These are phyloP conservation scores for Seira musarum DNA, from an alignment of 2,888 invertebrate species.

Conservation along the genomic window DNA sequence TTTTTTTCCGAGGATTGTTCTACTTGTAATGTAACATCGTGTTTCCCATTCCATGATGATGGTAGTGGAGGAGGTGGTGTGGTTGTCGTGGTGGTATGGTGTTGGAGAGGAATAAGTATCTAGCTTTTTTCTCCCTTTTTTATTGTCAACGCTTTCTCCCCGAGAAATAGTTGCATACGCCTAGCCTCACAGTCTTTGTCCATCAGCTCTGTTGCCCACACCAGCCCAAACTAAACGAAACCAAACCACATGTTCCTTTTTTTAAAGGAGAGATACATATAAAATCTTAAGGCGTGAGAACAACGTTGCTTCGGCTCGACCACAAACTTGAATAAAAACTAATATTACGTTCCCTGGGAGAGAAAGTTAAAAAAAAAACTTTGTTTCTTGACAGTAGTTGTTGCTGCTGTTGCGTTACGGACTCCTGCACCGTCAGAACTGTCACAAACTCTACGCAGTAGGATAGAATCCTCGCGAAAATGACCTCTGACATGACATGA, in stretches of 20 bases:
- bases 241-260: constrained; percentile 43
- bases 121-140: constrained; percentile 2
- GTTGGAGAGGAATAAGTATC: neutral
- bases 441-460: constrained; percentile 45
- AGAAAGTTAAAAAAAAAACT: too few relatives aligned
- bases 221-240: too few relatives aligned
- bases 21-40: constrained; percentile 39
- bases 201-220: constrained; percentile 59
- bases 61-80: constrained; percentile 9
- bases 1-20: too few relatives aligned
- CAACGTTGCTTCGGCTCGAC: too few relatives aligned
- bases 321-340: too few relatives aligned
- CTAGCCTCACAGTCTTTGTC: constrained; percentile 56
- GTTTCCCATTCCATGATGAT: neutral
- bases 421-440: too few relatives aligned
- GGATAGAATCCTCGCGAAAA: too few relatives aligned
- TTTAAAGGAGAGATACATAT: neutral
- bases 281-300: too few relatives aligned
- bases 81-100: too few relatives aligned
- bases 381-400: too few relatives aligned
- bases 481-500: constrained; percentile 54
- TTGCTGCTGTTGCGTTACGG: too few relatives aligned
- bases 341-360: too few relatives aligned
- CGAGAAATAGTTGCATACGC: constrained; percentile 32
- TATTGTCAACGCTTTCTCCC: constrained; percentile 57